Evolutionary conservation across 2,888 invertebrate genomes (phyloP).

Genomic region (Protophormia terraenovae): DNA sequence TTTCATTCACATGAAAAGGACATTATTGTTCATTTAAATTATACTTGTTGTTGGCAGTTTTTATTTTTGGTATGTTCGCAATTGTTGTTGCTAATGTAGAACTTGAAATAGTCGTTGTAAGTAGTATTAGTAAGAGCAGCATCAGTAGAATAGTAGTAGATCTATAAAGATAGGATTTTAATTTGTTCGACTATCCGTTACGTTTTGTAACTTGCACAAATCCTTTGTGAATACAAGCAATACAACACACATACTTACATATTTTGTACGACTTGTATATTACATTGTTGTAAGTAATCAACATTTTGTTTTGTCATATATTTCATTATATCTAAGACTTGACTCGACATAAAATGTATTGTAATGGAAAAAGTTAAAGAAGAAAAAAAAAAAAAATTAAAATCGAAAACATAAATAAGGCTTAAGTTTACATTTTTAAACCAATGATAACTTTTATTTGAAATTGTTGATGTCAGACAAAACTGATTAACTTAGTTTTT

Average conservation of each 20-base stretch:
- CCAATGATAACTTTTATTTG: slow-evolving; percentile 44
- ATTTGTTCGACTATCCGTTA: slow-evolving; percentile 68
- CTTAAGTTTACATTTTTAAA: slow-evolving; percentile 52
- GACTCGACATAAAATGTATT: slow-evolving; percentile 6
- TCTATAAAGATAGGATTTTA: slow-evolving; percentile 67
- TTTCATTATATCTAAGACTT: background rate
- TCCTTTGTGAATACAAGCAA: slow-evolving; percentile 65
- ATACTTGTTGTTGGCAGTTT: slow-evolving; percentile 8
- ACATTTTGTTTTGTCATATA: slow-evolving; percentile 63
- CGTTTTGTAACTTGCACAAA: slow-evolving; percentile 69
- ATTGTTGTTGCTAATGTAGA: slow-evolving; percentile 25
- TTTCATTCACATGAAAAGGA: slow-evolving; percentile 2
- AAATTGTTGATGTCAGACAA: slow-evolving; percentile 35
- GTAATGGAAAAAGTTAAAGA: too few species aligned
- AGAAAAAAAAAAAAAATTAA: slow-evolving; percentile 19
- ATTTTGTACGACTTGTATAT: slow-evolving; percentile 47
- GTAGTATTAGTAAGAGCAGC: background rate
- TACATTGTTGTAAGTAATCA: slow-evolving; percentile 64
- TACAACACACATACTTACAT: slow-evolving; percentile 16
- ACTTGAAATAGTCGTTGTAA: slow-evolving; percentile 48
- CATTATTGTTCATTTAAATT: slow-evolving; percentile 38
- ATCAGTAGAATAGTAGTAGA: slow-evolving; percentile 40
- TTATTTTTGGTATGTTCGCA: background rate
- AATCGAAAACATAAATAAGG: slow-evolving; percentile 57
- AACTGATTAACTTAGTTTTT: background rate